A percentile compares a stretch with the other conserved stretches of the same genome.
These are phyloP conservation scores for Cryptocephalus primarius DNA, from an alignment of 2,888 invertebrate genomes.

Conservation along the genomic window DNA sequence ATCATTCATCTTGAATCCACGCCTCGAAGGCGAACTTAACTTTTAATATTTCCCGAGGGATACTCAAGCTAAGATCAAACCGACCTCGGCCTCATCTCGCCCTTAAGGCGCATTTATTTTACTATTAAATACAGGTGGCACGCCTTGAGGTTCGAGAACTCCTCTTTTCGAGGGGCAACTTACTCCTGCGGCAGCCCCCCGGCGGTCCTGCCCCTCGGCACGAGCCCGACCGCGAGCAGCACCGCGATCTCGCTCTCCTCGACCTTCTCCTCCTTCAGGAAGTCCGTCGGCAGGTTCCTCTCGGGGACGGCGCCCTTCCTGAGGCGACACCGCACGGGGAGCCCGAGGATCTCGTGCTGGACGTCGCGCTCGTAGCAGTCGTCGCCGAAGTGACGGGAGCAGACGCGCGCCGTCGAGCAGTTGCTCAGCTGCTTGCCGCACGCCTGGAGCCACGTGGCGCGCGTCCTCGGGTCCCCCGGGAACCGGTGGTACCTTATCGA, in stretches of 20 bases:
- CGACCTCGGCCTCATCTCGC: too few relatives aligned
- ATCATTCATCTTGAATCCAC: too few relatives aligned
- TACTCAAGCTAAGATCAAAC: too few relatives aligned
- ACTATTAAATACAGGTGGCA: too few relatives aligned
- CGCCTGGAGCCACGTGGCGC: conserved; percentile 42
- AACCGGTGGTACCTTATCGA: conserved; percentile 48
- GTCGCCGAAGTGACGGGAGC: conserved; percentile 43
- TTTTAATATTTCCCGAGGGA: too few relatives aligned
- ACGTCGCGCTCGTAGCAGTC: conserved; percentile 45
- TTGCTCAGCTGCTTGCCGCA: conserved; percentile 44
- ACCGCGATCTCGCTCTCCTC: conserved; percentile 38
- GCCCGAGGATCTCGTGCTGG: conserved; percentile 43
- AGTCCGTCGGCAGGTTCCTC: conserved; percentile 23
- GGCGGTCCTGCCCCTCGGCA: conserved; percentile 28
- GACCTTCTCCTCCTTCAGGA: conserved; percentile 23
- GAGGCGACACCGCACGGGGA: conserved; percentile 42
- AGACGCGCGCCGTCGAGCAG: conserved; percentile 45
- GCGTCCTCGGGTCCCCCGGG: conserved; percentile 43
- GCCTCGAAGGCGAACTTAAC: too few relatives aligned
- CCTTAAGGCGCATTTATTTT: too few relatives aligned
- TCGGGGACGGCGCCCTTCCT: conserved; percentile 42
- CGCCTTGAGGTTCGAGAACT: too few relatives aligned
- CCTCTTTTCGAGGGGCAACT: conserved; percentile 18
- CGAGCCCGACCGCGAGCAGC: conserved; percentile 44
- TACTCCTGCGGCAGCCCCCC: conserved; percentile 37